These are phyloP conservation scores for Paedocypris sp. DNA, from an alignment of 2,113 vertebrate genomes.

Conservation along the genomic window DNA sequence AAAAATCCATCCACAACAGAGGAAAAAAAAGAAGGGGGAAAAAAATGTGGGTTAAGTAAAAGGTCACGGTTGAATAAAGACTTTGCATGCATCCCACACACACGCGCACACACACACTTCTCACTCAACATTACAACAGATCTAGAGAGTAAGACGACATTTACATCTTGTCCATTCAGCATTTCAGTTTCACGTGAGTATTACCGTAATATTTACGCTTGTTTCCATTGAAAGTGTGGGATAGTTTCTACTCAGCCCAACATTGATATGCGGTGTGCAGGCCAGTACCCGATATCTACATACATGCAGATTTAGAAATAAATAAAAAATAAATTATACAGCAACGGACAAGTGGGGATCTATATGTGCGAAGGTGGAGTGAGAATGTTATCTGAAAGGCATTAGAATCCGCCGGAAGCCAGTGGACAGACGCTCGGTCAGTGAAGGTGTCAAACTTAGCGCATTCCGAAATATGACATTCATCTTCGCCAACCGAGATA, in stretches of 20 bases:
- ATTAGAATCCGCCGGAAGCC: constrained; percentile 43
- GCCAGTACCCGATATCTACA: constrained; percentile 31
- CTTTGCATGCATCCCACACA: constrained; percentile 5
- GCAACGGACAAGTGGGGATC: background rate
- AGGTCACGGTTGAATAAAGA: constrained; percentile 2
- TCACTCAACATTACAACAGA: background rate
- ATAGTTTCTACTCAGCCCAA: background rate
- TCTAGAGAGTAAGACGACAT: constrained; percentile 14
- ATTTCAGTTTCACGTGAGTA: constrained; percentile 2
- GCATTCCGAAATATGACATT: constrained; percentile 40
- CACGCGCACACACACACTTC: constrained; percentile 16
- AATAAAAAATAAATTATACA: constrained; percentile 17
- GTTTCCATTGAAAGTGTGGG: background rate
- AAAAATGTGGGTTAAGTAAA: constrained; percentile 17
- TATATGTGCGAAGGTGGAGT: constrained; percentile 16
- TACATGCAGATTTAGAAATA: constrained; percentile 23
- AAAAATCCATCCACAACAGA: background rate
- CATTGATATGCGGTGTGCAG: background rate
- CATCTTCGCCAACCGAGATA: constrained; percentile 19
- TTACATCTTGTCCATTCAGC: background rate
- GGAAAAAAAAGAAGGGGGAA: background rate
- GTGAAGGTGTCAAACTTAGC: background rate
- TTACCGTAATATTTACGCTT: background rate
- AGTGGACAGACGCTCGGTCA: constrained; percentile 32
- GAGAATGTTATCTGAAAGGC: constrained; percentile 33